These are phyloP conservation scores for Chrosomus eos DNA, from an alignment of 2,797 vertebrate genomes.

Conservation along the genomic window DNA sequence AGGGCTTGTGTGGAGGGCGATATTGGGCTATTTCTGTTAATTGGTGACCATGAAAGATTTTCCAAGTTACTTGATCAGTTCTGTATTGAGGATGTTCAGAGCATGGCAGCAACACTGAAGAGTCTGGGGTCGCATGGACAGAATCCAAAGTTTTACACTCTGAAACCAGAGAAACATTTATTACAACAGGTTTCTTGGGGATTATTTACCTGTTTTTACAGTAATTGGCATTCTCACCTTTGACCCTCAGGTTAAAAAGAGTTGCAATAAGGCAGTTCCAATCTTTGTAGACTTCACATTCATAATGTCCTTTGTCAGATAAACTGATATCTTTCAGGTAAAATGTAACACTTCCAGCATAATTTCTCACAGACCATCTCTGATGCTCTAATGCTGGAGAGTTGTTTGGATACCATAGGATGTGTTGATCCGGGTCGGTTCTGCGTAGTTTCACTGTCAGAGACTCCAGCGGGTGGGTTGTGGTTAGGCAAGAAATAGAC, in stretches of 20 bases:
- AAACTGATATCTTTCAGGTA: not conserved
- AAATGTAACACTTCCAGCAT: not conserved
- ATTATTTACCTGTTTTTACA: not conserved
- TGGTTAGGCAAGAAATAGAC: constrained; percentile 10
- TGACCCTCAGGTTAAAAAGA: not conserved
- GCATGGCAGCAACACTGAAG: constrained; percentile 27
- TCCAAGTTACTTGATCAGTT: constrained; percentile 3
- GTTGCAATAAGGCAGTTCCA: not conserved
- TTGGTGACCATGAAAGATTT: constrained; percentile 4
- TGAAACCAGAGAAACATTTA: constrained; percentile 24
- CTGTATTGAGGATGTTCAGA: constrained; percentile 1
- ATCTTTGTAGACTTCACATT: constrained; percentile 7
- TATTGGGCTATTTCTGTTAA: not conserved
- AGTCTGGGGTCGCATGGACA: not conserved
- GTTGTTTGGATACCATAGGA: not conserved
- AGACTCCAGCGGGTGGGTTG: not conserved
- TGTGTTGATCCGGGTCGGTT: not conserved
- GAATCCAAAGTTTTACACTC: not conserved
- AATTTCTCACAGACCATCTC: constrained; percentile 22
- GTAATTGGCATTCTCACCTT: not conserved
- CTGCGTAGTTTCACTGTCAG: not conserved
- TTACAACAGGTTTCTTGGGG: not conserved
- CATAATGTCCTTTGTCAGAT: not conserved
- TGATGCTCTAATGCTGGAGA: not conserved
- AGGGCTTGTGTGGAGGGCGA: not conserved